Evolutionary conservation across 2,888 invertebrate species (phyloP).

Genomic region (Conus canariensis): DNA sequence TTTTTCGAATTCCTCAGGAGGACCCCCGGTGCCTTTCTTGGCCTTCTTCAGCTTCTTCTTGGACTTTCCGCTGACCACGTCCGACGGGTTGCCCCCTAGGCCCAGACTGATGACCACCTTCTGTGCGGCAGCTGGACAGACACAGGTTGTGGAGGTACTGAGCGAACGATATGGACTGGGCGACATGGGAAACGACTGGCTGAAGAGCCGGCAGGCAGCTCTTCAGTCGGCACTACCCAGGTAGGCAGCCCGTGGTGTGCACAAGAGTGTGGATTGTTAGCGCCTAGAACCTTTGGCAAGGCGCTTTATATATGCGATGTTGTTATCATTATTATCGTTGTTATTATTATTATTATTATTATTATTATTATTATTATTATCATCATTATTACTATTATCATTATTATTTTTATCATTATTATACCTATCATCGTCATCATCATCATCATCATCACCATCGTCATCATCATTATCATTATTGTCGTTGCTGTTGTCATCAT

Average conservation of each 20-base stretch:
- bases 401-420: too few species aligned
- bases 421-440: neutral
- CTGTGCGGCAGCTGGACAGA: neutral
- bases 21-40: conserved; percentile 26
- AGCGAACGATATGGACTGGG: neutral
- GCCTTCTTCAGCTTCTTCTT: conserved; percentile 37
- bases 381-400: neutral
- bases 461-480: neutral
- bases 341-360: neutral
- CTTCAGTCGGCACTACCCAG: too few species aligned
- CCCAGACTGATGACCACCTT: conserved; percentile 29
- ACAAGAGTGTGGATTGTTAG: too few species aligned
- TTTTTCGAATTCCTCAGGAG: conserved; percentile 33
- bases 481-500: neutral
- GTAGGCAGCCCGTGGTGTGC: too few species aligned
- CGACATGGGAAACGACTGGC: too few species aligned
- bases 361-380: neutral
- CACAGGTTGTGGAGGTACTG: neutral
- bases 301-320: too few species aligned
- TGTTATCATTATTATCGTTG: too few species aligned
- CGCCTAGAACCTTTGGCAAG: too few species aligned
- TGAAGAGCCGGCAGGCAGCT: too few species aligned
- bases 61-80: conserved; percentile 33
- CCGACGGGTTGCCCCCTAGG: neutral
- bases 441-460: conserved; percentile 1